A percentile compares a stretch with the other conserved stretches of the same genome.
phyloP scores from a whole-genome alignment of 1,140 invertebrate species.

The Caerostris darwini region DNA sequence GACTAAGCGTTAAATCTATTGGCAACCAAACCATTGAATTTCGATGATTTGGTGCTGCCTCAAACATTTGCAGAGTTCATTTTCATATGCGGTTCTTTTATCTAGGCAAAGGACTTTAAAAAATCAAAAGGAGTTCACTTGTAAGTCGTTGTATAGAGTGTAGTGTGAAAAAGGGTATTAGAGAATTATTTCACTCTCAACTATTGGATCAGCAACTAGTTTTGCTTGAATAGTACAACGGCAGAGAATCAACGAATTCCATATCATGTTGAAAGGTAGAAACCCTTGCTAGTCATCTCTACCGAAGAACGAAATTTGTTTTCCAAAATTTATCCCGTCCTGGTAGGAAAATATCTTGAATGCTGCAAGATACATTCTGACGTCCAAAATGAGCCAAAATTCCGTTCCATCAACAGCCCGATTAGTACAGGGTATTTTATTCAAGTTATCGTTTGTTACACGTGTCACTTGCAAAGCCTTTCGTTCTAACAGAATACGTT shows the following conservation, averaged over 20 bases:
- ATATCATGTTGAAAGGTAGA: conserved; percentile 53
- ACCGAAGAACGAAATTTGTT: background rate
- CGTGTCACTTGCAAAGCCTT: too few relatives aligned
- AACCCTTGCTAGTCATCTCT: conserved; percentile 47
- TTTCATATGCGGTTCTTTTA: background rate
- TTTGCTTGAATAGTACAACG: background rate
- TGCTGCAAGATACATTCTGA: conserved; percentile 48
- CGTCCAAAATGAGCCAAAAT: conserved; percentile 52
- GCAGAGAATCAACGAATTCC: conserved; percentile 54
- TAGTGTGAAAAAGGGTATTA: background rate
- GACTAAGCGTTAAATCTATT: too few relatives aligned
- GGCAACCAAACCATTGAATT: too few relatives aligned
- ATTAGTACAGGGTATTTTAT: too few relatives aligned
- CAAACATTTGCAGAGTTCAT: background rate
- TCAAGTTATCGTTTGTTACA: too few relatives aligned
- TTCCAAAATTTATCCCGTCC: conserved; percentile 60
- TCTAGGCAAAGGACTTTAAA: background rate
- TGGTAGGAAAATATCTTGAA: conserved; percentile 40
- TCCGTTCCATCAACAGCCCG: background rate
- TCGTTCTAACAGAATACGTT: too few relatives aligned
- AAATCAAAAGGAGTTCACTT: background rate
- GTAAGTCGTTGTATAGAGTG: background rate
- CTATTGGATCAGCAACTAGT: background rate
- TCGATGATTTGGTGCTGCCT: too few relatives aligned
- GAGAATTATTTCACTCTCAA: background rate